Evolutionary conservation across 2,888 invertebrate genomes (phyloP).

Genomic region (Phortica magna): DNA sequence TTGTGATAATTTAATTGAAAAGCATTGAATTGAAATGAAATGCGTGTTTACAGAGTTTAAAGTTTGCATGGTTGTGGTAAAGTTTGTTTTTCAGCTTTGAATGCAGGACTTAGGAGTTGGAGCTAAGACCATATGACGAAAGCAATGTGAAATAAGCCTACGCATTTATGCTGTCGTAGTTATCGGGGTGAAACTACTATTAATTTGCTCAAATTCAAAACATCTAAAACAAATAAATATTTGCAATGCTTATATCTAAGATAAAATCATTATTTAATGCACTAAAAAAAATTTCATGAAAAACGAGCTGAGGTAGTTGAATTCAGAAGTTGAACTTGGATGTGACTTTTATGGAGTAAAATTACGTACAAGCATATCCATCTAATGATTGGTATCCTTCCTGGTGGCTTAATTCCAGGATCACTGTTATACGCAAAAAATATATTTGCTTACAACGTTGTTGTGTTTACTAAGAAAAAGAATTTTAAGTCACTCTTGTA

Average conservation of each 20-base stretch:
- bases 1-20: conserved; percentile 71
- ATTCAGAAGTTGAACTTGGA: neutral
- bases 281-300: too few relatives aligned
- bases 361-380: conserved; percentile 43
- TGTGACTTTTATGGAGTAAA: conserved; percentile 69
- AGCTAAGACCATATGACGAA: too few relatives aligned
- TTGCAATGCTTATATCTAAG: too few relatives aligned
- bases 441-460: conserved; percentile 20
- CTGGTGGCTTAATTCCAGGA: neutral
- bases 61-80: conserved; percentile 31
- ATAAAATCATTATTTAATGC: too few relatives aligned
- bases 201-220: too few relatives aligned
- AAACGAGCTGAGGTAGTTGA: too few relatives aligned
- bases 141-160: too few relatives aligned
- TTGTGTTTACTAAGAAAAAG: neutral
- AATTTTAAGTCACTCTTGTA: neutral
- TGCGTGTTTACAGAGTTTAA: conserved; percentile 36
- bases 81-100: neutral
- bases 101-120: neutral
- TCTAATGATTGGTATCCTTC: neutral
- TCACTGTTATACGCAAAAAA: conserved; percentile 25
- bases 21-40: conserved; percentile 42
- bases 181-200: too few relatives aligned
- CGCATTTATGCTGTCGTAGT: too few relatives aligned
- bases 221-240: too few relatives aligned